phyloP scores from a whole-genome alignment of 2,888 invertebrate species.

The Andrena hattorfiana region DNA sequence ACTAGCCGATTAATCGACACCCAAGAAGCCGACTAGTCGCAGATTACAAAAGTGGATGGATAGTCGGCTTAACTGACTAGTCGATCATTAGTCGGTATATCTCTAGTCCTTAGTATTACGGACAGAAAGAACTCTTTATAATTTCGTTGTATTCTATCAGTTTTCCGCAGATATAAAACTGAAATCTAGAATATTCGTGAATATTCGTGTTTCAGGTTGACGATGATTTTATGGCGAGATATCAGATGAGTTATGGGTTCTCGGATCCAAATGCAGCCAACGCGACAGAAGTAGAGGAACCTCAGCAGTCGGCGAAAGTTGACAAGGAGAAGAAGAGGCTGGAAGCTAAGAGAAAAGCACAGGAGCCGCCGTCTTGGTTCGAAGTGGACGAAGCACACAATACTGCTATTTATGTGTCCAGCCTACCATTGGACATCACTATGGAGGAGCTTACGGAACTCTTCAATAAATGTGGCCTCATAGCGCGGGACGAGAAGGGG shows the following conservation, averaged over 20 bases:
- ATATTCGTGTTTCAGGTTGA: constrained; percentile 88
- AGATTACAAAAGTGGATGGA: no score
- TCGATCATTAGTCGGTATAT: no score
- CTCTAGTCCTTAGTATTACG: no score
- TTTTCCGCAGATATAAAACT: neutral
- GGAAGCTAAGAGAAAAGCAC: constrained; percentile 85
- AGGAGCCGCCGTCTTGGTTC: constrained; percentile 93
- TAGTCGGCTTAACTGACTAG: no score
- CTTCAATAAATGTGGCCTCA: constrained; percentile 98
- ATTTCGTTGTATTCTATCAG: neutral
- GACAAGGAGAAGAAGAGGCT: constrained; percentile 78
- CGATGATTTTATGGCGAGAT: constrained; percentile 97
- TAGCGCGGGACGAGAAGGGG: constrained; percentile 94
- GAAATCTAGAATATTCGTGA: neutral
- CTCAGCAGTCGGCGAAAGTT: constrained; percentile 85
- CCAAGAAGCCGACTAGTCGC: no score
- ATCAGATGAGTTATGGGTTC: constrained; percentile 98
- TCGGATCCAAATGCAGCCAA: constrained; percentile 86
- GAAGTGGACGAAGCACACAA: constrained; percentile 94
- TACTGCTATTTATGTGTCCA: constrained; percentile 98
- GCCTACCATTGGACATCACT: constrained; percentile 94
- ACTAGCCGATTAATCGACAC: no score
- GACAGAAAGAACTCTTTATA: no score
- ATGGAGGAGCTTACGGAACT: constrained; percentile 95
- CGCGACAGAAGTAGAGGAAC: constrained; percentile 55